These are phyloP conservation scores for Habropoda laboriosa DNA, from an alignment of 1,140 invertebrate species.

Conservation along the genomic window DNA sequence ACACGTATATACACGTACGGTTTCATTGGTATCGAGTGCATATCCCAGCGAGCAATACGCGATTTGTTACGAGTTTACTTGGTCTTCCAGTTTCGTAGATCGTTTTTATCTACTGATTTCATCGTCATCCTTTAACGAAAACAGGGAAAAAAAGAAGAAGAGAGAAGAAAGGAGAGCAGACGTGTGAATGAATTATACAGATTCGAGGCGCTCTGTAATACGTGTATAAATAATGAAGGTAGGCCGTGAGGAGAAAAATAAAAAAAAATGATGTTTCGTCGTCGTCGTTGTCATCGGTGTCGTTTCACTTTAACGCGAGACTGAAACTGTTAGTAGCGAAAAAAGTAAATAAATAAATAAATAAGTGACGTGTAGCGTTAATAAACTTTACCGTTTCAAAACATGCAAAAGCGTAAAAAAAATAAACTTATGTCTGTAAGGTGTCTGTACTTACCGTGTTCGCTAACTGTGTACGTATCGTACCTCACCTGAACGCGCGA, in stretches of 20 bases:
- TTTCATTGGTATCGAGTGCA: conserved; percentile 35
- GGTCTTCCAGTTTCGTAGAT: conserved; percentile 58
- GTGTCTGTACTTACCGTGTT: conserved; percentile 59
- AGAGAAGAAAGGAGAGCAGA: not conserved
- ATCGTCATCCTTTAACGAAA: conserved; percentile 1
- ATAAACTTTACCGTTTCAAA: conserved; percentile 48
- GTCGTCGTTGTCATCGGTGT: conserved; percentile 64
- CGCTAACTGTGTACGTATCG: conserved; percentile 48
- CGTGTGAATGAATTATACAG: not conserved
- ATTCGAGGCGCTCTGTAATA: conserved; percentile 1
- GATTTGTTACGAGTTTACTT: conserved; percentile 50
- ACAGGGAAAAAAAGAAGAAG: too few relatives aligned
- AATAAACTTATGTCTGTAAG: conserved; percentile 58
- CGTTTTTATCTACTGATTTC: conserved; percentile 32
- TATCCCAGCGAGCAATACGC: conserved; percentile 62
- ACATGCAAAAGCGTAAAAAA: conserved; percentile 12
- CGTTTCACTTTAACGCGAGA: conserved; percentile 56
- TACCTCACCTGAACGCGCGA: conserved; percentile 44
- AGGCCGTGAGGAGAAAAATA: conserved; percentile 1
- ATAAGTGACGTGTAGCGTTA: conserved; percentile 47
- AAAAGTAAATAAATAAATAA: too few relatives aligned
- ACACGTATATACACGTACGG: too few relatives aligned
- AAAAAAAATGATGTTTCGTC: conserved; percentile 48
- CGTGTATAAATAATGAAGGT: conserved; percentile 30
- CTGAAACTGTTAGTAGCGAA: conserved; percentile 60